These are phyloP conservation scores for Thunnus maccoyii DNA, from an alignment of 2,113 vertebrate genomes.

Conservation along the genomic window DNA sequence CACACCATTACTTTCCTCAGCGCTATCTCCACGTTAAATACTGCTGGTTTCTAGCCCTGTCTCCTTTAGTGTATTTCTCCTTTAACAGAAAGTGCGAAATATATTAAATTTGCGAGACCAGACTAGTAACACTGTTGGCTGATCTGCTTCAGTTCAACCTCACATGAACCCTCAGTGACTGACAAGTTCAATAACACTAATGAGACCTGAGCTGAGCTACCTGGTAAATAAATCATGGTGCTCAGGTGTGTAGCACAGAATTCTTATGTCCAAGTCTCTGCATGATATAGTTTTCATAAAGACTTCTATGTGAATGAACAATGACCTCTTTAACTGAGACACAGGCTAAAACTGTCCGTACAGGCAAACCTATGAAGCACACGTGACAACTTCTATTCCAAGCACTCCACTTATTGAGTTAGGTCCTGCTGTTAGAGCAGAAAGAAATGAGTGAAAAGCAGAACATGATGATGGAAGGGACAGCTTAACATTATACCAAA, in stretches of 20 bases:
- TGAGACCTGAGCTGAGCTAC: conserved; percentile 31
- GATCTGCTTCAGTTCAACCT: conserved; percentile 30
- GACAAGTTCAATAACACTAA: conserved; percentile 31
- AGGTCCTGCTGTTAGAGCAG: not conserved
- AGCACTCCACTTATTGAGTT: not conserved
- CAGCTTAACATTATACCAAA: not conserved
- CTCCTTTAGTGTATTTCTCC: not conserved
- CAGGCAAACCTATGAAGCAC: conserved; percentile 4
- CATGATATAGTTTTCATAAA: conserved; percentile 2
- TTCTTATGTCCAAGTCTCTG: conserved; percentile 8
- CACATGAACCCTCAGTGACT: conserved; percentile 15
- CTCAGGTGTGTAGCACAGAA: conserved; percentile 25
- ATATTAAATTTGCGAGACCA: not conserved
- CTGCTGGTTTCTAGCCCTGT: no score
- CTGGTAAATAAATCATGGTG: conserved; percentile 50
- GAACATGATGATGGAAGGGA: not conserved
- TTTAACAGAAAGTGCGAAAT: not conserved
- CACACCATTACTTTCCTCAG: no score
- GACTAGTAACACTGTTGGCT: not conserved
- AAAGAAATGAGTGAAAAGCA: not conserved
- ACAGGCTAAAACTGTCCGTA: not conserved
- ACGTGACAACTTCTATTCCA: conserved; percentile 8
- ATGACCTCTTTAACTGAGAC: conserved; percentile 20
- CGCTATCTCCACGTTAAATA: no score
- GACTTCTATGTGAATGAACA: conserved; percentile 21